Percentiles rank a stretch among this genome's conserved stretches.
These are phyloP conservation scores for Drosophila sp. DNA, from an alignment of 1,140 invertebrate species.

Conservation along the genomic window DNA sequence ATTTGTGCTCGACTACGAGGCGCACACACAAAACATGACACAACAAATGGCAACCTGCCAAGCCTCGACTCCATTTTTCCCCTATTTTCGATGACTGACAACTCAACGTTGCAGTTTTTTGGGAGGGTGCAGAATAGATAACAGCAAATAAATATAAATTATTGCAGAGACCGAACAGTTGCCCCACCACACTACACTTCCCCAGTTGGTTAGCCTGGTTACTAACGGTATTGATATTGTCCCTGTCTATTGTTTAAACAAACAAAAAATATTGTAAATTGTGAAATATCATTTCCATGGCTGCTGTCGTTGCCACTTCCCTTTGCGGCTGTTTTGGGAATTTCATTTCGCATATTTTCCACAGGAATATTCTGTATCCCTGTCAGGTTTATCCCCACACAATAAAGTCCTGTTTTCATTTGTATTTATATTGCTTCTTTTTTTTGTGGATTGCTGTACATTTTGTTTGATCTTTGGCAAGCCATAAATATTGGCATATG, in stretches of 20 bases:
- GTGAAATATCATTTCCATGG: conserved; percentile 35
- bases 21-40: conserved; percentile 10
- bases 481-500: conserved; percentile 52
- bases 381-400: conserved; percentile 6
- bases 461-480: conserved; percentile 37
- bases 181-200: not conserved
- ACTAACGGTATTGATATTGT: conserved; percentile 15
- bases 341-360: conserved; percentile 39
- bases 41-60: conserved; percentile 17
- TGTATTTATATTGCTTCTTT: not conserved
- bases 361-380: conserved; percentile 27
- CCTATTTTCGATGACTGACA: not conserved
- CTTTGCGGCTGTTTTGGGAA: conserved; percentile 35
- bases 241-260: conserved; percentile 15
- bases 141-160: conserved; percentile 44
- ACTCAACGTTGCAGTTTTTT: too few species aligned
- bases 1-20: not conserved
- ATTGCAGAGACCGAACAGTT: conserved; percentile 9
- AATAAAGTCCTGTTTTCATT: not conserved
- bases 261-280: conserved; percentile 33
- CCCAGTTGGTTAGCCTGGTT: conserved; percentile 2
- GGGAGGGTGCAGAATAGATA: conserved; percentile 26
- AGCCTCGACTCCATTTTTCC: not conserved
- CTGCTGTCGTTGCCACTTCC: not conserved
- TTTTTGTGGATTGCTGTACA: conserved; percentile 25